A percentile compares a stretch with the other conserved stretches of the same genome.
Conservation (phyloP, 2,797 vertebrate genomes). For the Merluccius polli region DNA sequence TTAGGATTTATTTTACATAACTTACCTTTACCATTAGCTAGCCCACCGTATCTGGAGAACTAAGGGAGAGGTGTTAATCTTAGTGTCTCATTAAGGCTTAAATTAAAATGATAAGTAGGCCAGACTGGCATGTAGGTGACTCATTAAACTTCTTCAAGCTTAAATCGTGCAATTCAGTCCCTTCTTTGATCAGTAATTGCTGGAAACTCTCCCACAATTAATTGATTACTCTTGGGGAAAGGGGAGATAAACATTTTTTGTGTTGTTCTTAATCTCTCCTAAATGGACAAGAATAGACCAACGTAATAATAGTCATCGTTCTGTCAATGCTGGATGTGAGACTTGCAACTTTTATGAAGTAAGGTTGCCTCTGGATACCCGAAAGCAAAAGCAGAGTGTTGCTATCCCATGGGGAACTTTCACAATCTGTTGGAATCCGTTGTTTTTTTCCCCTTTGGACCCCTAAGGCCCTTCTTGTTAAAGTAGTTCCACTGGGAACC, state of each 20-base stretch:
- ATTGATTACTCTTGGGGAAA: constrained; percentile 68
- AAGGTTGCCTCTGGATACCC: constrained; percentile 24
- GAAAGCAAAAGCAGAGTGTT: constrained; percentile 32
- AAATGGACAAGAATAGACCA: constrained; percentile 41
- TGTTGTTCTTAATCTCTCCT: constrained; percentile 44
- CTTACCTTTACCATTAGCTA: not conserved
- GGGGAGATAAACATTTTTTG: constrained; percentile 17
- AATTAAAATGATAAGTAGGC: constrained; percentile 68
- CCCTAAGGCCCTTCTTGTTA: constrained; percentile 47
- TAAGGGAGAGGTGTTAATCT: constrained; percentile 54
- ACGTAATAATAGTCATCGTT: not conserved
- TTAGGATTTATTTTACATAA: not conserved
- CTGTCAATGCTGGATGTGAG: not conserved
- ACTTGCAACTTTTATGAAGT: constrained; percentile 16
- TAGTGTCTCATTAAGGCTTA: constrained; percentile 66
- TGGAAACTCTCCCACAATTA: constrained; percentile 70
- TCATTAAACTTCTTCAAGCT: constrained; percentile 71
- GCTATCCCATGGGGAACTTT: constrained; percentile 35
- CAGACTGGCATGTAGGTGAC: constrained; percentile 64
- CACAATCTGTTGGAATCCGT: constrained; percentile 46
- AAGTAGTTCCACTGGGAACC: constrained; percentile 44
- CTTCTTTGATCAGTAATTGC: constrained; percentile 71
- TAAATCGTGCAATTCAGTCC: constrained; percentile 59
- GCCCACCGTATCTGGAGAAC: constrained; percentile 38
- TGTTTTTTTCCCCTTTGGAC: constrained; percentile 22